phyloP scores from a whole-genome alignment of 1,140 invertebrate species.

The Xylocopa sonorina region DNA sequence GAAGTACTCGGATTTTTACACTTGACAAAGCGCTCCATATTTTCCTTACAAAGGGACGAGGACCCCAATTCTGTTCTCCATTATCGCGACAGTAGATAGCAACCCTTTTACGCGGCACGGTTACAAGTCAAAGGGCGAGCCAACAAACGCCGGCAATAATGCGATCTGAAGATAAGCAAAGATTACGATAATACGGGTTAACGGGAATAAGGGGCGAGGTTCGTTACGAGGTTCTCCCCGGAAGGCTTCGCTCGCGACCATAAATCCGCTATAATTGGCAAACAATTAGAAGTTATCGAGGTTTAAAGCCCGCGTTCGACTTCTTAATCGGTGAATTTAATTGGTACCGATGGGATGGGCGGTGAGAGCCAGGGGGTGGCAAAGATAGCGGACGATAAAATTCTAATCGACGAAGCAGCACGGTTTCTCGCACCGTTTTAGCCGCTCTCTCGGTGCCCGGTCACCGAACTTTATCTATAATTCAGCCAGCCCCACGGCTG shows the following conservation, averaged over 20 bases:
- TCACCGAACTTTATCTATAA: constrained; percentile 63
- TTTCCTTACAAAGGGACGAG: no score
- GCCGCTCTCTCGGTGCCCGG: constrained; percentile 8
- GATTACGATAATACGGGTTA: constrained; percentile 52
- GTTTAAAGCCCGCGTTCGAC: neutral
- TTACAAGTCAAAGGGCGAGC: neutral
- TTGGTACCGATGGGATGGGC: neutral
- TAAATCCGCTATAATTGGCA: constrained; percentile 44
- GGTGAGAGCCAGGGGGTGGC: no score
- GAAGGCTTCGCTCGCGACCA: neutral
- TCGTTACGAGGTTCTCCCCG: constrained; percentile 16
- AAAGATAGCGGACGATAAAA: constrained; percentile 18
- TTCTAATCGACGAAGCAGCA: neutral
- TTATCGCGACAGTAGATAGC: neutral
- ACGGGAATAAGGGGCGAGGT: neutral
- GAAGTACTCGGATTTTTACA: no score
- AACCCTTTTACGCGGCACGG: neutral
- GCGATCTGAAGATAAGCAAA: constrained; percentile 45
- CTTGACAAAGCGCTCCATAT: no score
- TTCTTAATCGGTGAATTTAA: constrained; percentile 33
- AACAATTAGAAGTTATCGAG: constrained; percentile 37
- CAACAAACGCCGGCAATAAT: constrained; percentile 7
- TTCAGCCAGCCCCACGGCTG: constrained; percentile 18
- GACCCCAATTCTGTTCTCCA: neutral
- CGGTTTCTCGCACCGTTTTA: neutral